phyloP scores from a whole-genome alignment of 2,113 vertebrate genomes.

The Polypterus senegalus region DNA sequence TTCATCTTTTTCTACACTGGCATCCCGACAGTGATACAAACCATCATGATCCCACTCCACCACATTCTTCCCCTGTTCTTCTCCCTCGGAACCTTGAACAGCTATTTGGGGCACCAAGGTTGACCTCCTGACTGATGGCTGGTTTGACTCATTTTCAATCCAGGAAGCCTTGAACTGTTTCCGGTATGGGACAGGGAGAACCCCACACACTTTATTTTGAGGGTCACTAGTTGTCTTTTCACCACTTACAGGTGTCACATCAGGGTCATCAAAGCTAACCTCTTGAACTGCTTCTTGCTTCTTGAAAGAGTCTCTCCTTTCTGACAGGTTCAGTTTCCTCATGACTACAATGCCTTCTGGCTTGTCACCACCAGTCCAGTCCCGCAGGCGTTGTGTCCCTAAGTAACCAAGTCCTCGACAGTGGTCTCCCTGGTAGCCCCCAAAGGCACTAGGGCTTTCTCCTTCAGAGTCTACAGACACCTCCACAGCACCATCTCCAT shows the following conservation, averaged over 20 bases:
- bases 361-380: conserved; percentile 46
- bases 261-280: conserved; percentile 86
- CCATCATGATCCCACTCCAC: conserved; percentile 24
- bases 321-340: conserved; percentile 82
- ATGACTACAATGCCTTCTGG: conserved; percentile 80
- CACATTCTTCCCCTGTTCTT: conserved; percentile 34
- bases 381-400: conserved; percentile 39
- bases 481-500: conserved; percentile 36
- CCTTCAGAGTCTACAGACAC: conserved; percentile 27
- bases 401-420: conserved; percentile 35
- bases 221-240: background rate
- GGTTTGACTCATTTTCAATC: conserved; percentile 28
- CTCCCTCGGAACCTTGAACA: conserved; percentile 69
- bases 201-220: background rate
- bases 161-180: conserved; percentile 34
- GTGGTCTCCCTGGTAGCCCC: conserved; percentile 35
- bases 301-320: conserved; percentile 90
- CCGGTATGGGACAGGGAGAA: conserved; percentile 7
- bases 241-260: conserved; percentile 29
- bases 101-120: conserved; percentile 71
- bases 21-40: too few species aligned
- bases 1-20: too few species aligned
- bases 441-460: conserved; percentile 15
- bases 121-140: conserved; percentile 30
- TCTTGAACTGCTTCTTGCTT: conserved; percentile 95